Evolutionary conservation across 2,888 invertebrate species (phyloP), one percentile per base, ranked within the genome.

Genomic region (Cheilosia scutellata): DNA sequence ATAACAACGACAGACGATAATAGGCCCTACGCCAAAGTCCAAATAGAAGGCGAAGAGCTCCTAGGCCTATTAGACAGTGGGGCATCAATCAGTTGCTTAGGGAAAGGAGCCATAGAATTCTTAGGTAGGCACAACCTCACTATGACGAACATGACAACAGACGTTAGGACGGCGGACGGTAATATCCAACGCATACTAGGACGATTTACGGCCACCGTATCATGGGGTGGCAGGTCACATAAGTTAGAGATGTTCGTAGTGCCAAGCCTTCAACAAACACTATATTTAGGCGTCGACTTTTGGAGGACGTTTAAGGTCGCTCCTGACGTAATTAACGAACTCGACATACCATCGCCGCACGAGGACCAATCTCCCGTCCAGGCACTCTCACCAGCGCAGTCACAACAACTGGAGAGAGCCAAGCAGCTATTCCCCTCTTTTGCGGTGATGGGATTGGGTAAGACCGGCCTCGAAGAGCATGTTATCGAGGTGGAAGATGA

Each of bases 101-200:
- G 68, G 16, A 68, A 68, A 44, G 57, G 16, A 11, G 47, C 47
- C 31, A 16, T 49, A 4, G 13, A 66, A 5, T 53, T 66, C 37
- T 66, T 1, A 7, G 1, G 2, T 1, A 1, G 9, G 2, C 37
- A 37, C 9, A 37, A 37, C 2, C 5, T 37, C 2, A 11, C n/a
- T 11, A 51, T 31, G 53, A 66, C 51, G 40, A 47, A 9, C 53
- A 53, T 11, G 25, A 27, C 7, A 16, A 66, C 6, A 25, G 20
- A 20, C 0, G 2, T 20, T 2, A 20, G 20, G 20, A 20, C 20
- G 2, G 20, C 20, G 0, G 20, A 20, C 2, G 20, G 20, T 1
- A 20, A 20, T 20, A 0, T 1, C 20, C 42, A 2, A 20, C 42
- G 13, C 5, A 37, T 37, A 2, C 1, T 7, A 20, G 20, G 20